These are phyloP conservation scores for Rhipidura dahli DNA, from an alignment of 2,113 vertebrate genomes.

Conservation along the genomic window DNA sequence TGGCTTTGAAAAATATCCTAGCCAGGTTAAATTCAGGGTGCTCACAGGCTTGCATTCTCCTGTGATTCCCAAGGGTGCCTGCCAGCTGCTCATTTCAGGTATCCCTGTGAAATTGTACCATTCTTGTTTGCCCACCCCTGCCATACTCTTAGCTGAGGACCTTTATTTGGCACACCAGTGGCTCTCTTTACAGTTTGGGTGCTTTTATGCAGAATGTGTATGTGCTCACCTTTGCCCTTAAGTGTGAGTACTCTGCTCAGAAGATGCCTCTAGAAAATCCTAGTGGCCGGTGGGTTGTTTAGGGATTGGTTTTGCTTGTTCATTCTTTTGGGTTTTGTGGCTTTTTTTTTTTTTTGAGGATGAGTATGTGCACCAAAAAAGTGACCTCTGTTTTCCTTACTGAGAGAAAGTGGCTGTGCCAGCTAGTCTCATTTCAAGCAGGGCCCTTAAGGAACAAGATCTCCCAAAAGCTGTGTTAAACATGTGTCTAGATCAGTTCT, in stretches of 20 bases:
- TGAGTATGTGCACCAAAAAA: background rate
- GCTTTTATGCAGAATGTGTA: background rate
- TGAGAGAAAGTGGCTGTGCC: background rate
- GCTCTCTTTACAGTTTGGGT: background rate
- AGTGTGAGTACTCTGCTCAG: background rate
- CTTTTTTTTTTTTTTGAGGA: background rate
- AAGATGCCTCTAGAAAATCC: background rate
- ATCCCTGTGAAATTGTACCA: background rate
- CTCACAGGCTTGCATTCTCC: background rate
- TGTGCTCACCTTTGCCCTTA: background rate
- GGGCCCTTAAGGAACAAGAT: background rate
- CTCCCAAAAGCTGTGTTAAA: background rate
- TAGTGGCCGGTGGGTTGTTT: background rate
- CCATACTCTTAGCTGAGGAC: background rate
- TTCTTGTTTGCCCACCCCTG: background rate
- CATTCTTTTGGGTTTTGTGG: background rate
- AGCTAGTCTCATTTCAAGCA: background rate
- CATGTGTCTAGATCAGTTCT: background rate
- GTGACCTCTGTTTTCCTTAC: background rate
- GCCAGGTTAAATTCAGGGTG: background rate
- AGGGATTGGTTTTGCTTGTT: background rate
- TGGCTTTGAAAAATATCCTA: background rate
- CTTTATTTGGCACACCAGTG: background rate
- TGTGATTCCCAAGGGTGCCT: background rate
- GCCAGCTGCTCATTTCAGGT: background rate